phyloP scores from a whole-genome alignment of 2,113 vertebrate species.

The Regulus satrapa region DNA sequence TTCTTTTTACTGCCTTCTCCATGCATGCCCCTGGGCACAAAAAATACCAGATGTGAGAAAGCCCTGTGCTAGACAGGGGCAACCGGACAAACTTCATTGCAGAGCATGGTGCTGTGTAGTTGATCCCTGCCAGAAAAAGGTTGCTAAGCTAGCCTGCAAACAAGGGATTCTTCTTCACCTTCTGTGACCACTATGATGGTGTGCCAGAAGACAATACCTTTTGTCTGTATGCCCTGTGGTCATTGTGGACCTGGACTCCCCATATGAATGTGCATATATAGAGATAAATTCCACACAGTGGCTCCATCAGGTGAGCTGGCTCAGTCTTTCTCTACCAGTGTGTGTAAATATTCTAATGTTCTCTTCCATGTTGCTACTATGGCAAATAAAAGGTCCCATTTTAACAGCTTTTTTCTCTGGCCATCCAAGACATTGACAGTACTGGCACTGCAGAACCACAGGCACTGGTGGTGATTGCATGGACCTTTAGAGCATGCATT shows the following conservation, averaged over 20 bases:
- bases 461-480: not conserved
- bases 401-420: not conserved
- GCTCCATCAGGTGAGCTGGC: not conserved
- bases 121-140: not conserved
- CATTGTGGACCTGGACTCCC: not conserved
- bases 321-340: not conserved
- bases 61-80: not conserved
- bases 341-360: not conserved
- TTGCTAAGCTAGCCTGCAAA: not conserved
- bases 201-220: not conserved
- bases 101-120: accelerated
- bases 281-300: not conserved
- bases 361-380: not conserved
- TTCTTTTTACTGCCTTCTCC: not conserved
- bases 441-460: not conserved
- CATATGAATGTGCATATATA: not conserved
- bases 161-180: not conserved
- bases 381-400: not conserved
- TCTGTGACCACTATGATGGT: accelerated
- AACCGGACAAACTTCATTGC: not conserved
- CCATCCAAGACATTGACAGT: not conserved
- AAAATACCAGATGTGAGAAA: not conserved
- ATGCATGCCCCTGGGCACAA: not conserved
- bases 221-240: not conserved
- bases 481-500: not conserved